Conservation (phyloP, 2,797 vertebrate species). For the Acrossocheilus fasciatus region DNA sequence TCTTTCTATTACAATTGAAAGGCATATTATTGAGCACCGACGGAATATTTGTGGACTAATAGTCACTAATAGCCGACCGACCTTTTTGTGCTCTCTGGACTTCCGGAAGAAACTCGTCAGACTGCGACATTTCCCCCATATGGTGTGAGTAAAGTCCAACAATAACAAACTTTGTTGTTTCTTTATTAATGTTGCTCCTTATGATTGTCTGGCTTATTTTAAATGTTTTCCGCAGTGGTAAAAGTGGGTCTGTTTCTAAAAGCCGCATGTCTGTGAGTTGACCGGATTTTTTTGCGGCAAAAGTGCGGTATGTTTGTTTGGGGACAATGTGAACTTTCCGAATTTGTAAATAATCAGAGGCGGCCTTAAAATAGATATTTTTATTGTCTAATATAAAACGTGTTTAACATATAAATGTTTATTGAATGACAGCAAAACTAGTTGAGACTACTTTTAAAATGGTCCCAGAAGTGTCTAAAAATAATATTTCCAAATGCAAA, state of each 20-base stretch:
- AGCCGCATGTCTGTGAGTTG: neutral
- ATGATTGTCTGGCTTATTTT: neutral
- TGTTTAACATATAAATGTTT: neutral
- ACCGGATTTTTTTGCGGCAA: neutral
- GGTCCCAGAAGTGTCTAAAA: neutral
- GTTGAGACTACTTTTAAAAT: neutral
- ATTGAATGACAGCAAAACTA: neutral
- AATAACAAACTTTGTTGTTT: neutral
- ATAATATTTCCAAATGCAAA: neutral
- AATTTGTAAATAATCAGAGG: neutral
- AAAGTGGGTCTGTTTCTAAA: neutral
- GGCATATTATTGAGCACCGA: neutral
- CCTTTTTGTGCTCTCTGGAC: constrained; percentile 31
- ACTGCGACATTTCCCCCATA: constrained; percentile 51
- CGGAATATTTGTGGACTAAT: neutral
- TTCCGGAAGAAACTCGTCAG: constrained; percentile 53
- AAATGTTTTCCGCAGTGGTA: neutral
- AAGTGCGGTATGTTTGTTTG: constrained; percentile 13
- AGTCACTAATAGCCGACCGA: constrained; percentile 4
- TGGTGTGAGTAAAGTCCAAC: constrained; percentile 54
- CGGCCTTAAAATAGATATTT: neutral
- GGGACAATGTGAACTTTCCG: neutral
- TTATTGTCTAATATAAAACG: neutral
- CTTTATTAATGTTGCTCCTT: neutral
- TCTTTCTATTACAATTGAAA: neutral